These are phyloP conservation scores for Palythoa grandiflora DNA, from an alignment of 92 coral and sea anemone species.

Conservation along the genomic window DNA sequence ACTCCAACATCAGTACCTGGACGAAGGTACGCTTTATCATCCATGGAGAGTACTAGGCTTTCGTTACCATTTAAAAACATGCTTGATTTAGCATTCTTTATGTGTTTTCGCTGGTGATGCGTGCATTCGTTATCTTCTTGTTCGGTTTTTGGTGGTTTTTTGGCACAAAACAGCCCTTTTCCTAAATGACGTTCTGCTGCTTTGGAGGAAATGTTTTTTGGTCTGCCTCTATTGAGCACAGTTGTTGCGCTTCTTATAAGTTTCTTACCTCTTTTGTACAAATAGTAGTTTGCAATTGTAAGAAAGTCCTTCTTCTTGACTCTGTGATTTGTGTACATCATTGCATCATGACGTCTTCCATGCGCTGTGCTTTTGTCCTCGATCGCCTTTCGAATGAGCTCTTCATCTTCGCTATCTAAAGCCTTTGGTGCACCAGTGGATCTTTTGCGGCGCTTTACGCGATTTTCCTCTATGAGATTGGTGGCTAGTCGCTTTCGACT, in stretches of 20 bases:
- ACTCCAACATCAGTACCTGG: conserved; percentile 51
- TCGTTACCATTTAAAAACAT: conserved; percentile 26
- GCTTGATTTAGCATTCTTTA: background rate
- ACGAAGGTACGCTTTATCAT: conserved; percentile 64
- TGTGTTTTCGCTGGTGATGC: too few species aligned
- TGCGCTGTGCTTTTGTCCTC: conserved; percentile 61
- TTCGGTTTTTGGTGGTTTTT: too few species aligned
- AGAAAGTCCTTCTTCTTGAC: background rate
- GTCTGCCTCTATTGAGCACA: background rate
- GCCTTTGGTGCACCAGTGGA: conserved; percentile 34
- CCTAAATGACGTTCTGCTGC: too few species aligned
- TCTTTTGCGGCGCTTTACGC: background rate
- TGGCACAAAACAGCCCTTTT: too few species aligned
- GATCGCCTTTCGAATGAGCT: conserved; percentile 49
- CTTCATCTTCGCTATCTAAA: conserved; percentile 41
- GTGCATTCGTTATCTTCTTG: too few species aligned
- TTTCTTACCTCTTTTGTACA: background rate
- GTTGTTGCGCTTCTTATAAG: background rate
- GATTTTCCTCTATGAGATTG: conserved; percentile 16
- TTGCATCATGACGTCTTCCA: conserved; percentile 39
- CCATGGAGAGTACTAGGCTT: conserved; percentile 51
- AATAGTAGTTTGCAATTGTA: background rate
- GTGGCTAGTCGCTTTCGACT: conserved; percentile 21
- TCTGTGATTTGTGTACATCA: background rate
- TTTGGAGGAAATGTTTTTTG: background rate